A percentile compares a stretch with the other conserved stretches of the same genome.
These are phyloP conservation scores for Ichneumoninae sp. DNA, from an alignment of 2,888 invertebrate genomes.

Conservation along the genomic window DNA sequence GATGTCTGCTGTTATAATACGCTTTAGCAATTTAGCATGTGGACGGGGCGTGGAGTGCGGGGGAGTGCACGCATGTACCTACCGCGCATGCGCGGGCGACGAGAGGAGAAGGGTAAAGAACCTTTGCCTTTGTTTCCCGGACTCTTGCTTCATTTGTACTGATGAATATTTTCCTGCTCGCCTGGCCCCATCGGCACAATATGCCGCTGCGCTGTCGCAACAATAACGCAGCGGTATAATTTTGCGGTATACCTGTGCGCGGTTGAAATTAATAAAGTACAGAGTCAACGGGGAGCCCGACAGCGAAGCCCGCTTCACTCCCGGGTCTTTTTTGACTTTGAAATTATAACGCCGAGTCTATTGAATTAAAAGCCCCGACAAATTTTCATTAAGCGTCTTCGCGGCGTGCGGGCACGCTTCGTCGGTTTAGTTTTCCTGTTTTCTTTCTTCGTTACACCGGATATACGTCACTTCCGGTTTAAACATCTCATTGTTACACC, in stretches of 20 bases:
- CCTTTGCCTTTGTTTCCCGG: constrained; percentile 40
- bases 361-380: constrained; percentile 41
- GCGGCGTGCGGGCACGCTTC: neutral
- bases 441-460: neutral
- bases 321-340: constrained; percentile 20
- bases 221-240: constrained; percentile 5
- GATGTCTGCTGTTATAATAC: constrained; percentile 54
- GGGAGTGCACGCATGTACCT: constrained; percentile 21
- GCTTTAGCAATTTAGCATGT: constrained; percentile 61
- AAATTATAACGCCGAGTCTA: constrained; percentile 45
- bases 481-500: too few species aligned
- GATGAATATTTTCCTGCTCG: constrained; percentile 63
- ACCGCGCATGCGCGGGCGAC: constrained; percentile 19
- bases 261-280: constrained; percentile 46
- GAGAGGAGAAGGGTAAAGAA: constrained; percentile 44
- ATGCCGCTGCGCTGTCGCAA: constrained; percentile 15
- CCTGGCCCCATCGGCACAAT: constrained; percentile 5
- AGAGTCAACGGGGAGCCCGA: constrained; percentile 17
- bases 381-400: neutral
- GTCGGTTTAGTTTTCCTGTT: neutral
- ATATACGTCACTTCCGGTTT: too few species aligned
- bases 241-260: constrained; percentile 13
- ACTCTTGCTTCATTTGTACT: constrained; percentile 61
- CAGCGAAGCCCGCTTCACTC: neutral
- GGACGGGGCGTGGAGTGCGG: constrained; percentile 20